A percentile compares a stretch with the other conserved stretches of the same genome.
Conservation (phyloP, 2,113 vertebrate species). For the Stigmatopora nigra region DNA sequence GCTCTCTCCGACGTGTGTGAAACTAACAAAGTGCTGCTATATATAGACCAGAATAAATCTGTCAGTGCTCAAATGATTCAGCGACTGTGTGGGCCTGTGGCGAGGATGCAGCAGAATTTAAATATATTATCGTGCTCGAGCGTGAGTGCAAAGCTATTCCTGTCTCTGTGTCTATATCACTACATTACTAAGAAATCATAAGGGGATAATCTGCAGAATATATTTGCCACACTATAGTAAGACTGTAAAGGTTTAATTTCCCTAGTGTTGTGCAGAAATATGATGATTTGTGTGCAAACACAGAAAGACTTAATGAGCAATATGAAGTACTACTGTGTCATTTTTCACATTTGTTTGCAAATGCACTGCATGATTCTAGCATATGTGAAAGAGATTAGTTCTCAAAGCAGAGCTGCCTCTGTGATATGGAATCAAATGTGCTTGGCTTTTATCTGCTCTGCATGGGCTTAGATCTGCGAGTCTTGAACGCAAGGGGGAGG, state of each 20-base stretch:
- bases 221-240: conserved; percentile 42
- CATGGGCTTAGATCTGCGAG: conserved; percentile 40
- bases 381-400: conserved; percentile 48
- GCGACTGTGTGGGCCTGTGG: conserved; percentile 26
- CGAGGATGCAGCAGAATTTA: conserved; percentile 17
- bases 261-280: conserved; percentile 33
- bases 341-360: conserved; percentile 27
- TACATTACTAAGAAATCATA: conserved; percentile 40
- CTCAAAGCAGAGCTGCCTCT: conserved; percentile 43
- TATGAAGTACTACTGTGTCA: conserved; percentile 16
- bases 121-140: conserved; percentile 21
- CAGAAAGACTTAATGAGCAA: conserved; percentile 4
- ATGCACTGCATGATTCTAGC: conserved; percentile 13
- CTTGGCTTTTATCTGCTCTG: conserved; percentile 53
- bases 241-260: conserved; percentile 36
- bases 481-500: conserved; percentile 18
- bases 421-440: conserved; percentile 50
- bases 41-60: conserved; percentile 59
- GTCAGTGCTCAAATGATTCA: conserved; percentile 47
- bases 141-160: conserved; percentile 10
- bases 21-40: conserved; percentile 43
- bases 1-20: conserved; percentile 42
- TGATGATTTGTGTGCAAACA: conserved; percentile 5
- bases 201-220: conserved; percentile 56
- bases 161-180: conserved; percentile 31